Evolutionary conservation across 2,888 invertebrate species (phyloP), one percentile per base, ranked within the genome.

Genomic region (Orchesellides sinensis): DNA sequence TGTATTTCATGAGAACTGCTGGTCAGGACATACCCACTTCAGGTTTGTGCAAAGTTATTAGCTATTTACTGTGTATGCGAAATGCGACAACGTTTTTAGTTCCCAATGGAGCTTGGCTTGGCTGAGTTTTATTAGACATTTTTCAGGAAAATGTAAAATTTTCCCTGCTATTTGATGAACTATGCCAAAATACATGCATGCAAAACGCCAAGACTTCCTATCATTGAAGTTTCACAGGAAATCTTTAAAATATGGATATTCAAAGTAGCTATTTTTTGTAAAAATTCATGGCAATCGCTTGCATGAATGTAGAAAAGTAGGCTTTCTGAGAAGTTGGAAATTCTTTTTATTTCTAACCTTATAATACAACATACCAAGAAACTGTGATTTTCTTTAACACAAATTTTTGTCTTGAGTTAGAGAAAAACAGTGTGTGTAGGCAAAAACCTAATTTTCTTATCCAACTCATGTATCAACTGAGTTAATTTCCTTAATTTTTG

Each of bases 1-100:
- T 87, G 87, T 87, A 84, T 83, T 87, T 83, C 77, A 85, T 87
- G 84, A 79, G 85, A 72, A 80, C 69, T 70, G 84, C 87, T 70
- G 86, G 86, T 56, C 86, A 87, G 82, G 87, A 87, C 61, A 86
- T 86, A 54, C 59, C 87, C 75, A 75, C 83, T 84, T 81, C 87
- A 85, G 87, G 87, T 86, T 80, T 77, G 35, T 27, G 32, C 14
- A 23, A 12, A 23, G 25, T 32, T 6, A 32, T 32, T 6, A 32
- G 32, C 32, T 32, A 32, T 32, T 5, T 32, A 32, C 32, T 32
- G 5, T 6, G 10, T 32, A 10, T 32, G 32, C 32, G 10, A 32
- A 32, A n/a, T n/a, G n/a, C n/a, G n/a, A n/a, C n/a, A n/a, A n/a
- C n/a, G n/a, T n/a, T n/a, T n/a, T n/a, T n/a, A n/a, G n/a, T n/a